These are phyloP conservation scores for Bugulina stolonifera DNA, from an alignment of 2,888 invertebrate species.

Conservation along the genomic window DNA sequence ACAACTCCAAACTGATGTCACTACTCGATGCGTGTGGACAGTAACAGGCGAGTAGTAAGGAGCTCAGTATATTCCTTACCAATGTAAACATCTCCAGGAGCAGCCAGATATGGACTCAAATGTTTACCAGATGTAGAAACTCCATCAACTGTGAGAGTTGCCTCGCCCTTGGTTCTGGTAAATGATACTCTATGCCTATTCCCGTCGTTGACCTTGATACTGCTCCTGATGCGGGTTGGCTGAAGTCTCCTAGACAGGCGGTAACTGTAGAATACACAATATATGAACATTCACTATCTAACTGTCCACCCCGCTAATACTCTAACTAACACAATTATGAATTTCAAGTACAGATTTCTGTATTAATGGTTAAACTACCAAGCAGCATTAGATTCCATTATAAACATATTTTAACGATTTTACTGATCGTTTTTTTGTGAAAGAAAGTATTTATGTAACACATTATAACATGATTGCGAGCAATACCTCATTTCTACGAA, in stretches of 20 bases:
- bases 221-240: constrained; percentile 14
- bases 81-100: constrained; percentile 11
- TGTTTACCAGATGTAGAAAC: background rate
- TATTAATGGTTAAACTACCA: too few relatives aligned
- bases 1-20: too few relatives aligned
- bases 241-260: background rate
- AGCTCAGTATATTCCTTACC: background rate
- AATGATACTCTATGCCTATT: constrained; percentile 1
- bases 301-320: too few relatives aligned
- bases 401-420: too few relatives aligned
- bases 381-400: too few relatives aligned
- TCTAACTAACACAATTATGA: too few relatives aligned
- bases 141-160: constrained; percentile 17
- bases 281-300: too few relatives aligned
- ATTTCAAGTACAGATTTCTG: too few relatives aligned
- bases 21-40: too few relatives aligned
- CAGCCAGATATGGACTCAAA: background rate
- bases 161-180: background rate
- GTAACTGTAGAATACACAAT: too few relatives aligned
- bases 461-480: background rate
- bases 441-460: too few relatives aligned
- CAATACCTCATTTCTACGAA: constrained; percentile 6
- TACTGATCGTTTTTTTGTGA: too few relatives aligned
- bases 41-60: background rate
- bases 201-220: constrained; percentile 11